Conservation (phyloP, 2,888 invertebrate genomes). For the Mesoligia furuncula region DNA sequence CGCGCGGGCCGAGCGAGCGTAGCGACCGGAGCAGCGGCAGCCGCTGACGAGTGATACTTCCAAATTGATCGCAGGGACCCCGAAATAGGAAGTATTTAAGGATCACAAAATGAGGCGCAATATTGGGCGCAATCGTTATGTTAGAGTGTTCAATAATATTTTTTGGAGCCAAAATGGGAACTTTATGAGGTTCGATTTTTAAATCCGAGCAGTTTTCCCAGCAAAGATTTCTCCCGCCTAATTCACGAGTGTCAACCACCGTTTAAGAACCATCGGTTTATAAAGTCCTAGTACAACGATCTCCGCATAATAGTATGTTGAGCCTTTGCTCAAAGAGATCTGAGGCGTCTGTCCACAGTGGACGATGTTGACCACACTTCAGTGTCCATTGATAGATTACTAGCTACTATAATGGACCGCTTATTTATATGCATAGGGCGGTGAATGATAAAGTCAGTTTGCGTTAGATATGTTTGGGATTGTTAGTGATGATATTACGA, state of each 20-base stretch:
- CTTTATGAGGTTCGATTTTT: neutral
- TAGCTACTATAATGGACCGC: conserved; percentile 44
- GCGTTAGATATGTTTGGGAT: neutral
- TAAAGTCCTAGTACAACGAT: conserved; percentile 38
- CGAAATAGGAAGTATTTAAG: neutral
- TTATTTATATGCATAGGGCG: conserved; percentile 26
- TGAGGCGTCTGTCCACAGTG: conserved; percentile 7
- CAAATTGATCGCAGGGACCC: neutral
- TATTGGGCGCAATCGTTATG: too few species aligned
- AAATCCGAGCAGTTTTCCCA: neutral
- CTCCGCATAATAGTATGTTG: conserved; percentile 3
- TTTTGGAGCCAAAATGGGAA: too few species aligned
- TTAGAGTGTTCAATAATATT: too few species aligned
- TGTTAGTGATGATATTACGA: too few species aligned
- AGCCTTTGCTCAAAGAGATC: conserved; percentile 34
- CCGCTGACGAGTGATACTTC: too few species aligned
- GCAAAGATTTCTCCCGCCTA: neutral
- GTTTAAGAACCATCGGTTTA: conserved; percentile 1
- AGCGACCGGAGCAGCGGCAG: too few species aligned
- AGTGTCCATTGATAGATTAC: conserved; percentile 49
- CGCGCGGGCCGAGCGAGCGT: too few species aligned
- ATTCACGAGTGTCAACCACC: neutral
- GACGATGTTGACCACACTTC: conserved; percentile 53
- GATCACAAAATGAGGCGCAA: neutral
- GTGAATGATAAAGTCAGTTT: conserved; percentile 29